These are phyloP conservation scores for Brienomyrus longianalis DNA, from an alignment of 2,113 vertebrate genomes.

Conservation along the genomic window DNA sequence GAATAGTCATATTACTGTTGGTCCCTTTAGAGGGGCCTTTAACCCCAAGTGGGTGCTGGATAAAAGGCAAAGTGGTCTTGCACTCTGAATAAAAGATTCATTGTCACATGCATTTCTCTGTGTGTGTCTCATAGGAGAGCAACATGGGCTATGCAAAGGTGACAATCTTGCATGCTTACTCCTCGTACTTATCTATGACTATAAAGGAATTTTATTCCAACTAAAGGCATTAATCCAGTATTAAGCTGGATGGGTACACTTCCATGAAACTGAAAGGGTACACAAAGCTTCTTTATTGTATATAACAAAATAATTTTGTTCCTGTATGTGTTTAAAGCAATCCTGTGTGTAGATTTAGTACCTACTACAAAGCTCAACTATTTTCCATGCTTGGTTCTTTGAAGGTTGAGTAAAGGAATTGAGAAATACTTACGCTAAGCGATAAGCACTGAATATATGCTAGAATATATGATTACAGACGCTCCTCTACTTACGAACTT, in stretches of 20 bases:
- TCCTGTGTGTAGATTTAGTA: background rate
- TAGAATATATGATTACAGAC: background rate
- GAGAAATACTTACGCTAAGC: background rate
- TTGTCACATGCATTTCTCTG: background rate
- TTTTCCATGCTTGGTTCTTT: background rate
- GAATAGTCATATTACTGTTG: background rate
- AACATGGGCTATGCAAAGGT: background rate
- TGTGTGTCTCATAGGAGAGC: background rate
- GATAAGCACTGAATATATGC: background rate
- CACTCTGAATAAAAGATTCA: background rate
- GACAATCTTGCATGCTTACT: background rate
- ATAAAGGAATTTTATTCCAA: background rate
- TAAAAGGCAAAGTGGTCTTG: background rate
- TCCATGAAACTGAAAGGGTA: background rate
- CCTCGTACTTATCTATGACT: background rate
- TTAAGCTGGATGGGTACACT: background rate
- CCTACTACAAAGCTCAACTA: background rate
- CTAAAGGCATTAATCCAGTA: background rate
- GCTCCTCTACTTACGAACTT: too few relatives aligned
- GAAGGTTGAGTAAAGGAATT: background rate
- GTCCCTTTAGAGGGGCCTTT: background rate
- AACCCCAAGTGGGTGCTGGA: background rate
- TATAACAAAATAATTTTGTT: background rate
- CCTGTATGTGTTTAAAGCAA: background rate
- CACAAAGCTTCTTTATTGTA: background rate